A percentile compares a stretch with the other conserved stretches of the same genome.
phyloP scores from a whole-genome alignment of 2,113 vertebrate genomes.

The Pagrus major region DNA sequence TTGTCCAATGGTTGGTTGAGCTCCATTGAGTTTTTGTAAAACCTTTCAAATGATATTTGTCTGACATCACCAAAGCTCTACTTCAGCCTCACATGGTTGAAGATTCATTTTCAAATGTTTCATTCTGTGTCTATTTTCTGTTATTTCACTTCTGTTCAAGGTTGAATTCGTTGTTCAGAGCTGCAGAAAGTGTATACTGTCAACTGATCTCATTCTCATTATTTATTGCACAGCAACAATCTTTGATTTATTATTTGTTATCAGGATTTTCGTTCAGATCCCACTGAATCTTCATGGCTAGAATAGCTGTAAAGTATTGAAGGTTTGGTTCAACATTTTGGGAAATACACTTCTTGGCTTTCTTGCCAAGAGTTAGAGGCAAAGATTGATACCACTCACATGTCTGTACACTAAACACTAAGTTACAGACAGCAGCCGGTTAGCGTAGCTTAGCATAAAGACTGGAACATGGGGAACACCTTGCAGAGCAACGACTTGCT shows the following conservation, averaged over 20 bases:
- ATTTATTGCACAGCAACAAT: background rate
- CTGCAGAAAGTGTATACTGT: background rate
- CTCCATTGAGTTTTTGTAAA: conserved; percentile 50
- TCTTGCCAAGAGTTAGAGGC: background rate
- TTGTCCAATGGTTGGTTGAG: conserved; percentile 74
- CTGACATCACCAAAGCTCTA: background rate
- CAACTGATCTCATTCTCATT: conserved; percentile 6
- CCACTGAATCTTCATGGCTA: too few species aligned
- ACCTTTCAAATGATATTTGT: conserved; percentile 14
- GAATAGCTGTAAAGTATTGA: background rate
- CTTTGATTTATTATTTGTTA: background rate
- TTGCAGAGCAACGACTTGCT: background rate
- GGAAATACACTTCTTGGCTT: too few species aligned
- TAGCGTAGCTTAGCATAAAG: conserved; percentile 14
- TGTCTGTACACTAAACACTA: background rate
- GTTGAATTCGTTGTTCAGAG: background rate
- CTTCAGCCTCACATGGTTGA: conserved; percentile 17
- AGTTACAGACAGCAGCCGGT: background rate
- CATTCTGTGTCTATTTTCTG: background rate
- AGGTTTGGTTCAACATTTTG: background rate
- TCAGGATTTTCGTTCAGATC: background rate
- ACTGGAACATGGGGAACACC: background rate
- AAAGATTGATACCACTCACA: background rate
- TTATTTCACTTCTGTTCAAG: background rate
- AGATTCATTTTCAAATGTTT: conserved; percentile 2